Percentiles rank a stretch among this genome's conserved stretches.
Evolutionary conservation across 2,888 invertebrate species (phyloP).

Genomic region (Dryobota labecula): DNA sequence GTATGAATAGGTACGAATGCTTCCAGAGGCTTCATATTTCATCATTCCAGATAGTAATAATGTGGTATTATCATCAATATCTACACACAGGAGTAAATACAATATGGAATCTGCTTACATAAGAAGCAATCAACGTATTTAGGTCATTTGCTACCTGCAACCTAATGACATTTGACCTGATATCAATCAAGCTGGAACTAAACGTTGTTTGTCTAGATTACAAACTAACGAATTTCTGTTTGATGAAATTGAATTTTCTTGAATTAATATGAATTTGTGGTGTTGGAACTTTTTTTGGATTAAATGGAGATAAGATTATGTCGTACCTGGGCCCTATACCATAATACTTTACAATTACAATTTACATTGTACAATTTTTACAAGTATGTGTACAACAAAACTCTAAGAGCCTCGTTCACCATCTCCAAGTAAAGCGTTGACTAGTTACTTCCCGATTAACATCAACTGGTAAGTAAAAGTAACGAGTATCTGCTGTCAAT

Average conservation of each 20-base stretch:
- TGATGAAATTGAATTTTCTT: conserved; percentile 40
- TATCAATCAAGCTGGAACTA: conserved; percentile 42
- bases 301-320: conserved; percentile 28
- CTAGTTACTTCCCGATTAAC: not conserved
- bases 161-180: conserved; percentile 36
- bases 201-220: conserved; percentile 28
- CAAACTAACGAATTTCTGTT: conserved; percentile 13
- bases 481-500: not conserved
- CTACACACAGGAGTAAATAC: not conserved
- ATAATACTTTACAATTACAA: no score
- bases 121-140: conserved; percentile 43
- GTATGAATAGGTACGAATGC: not conserved
- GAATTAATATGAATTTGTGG: conserved; percentile 32
- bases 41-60: not conserved
- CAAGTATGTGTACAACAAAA: no score
- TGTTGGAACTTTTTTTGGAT: conserved; percentile 28
- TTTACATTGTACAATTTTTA: no score
- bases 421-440: no score
- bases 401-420: no score
- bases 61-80: not conserved
- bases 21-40: not conserved
- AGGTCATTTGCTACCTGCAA: conserved; percentile 39
- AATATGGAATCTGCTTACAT: conserved; percentile 30
- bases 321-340: not conserved
- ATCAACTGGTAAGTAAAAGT: not conserved